Conservation (phyloP, 2,797 vertebrate species). For the Clarias platycephalus region DNA sequence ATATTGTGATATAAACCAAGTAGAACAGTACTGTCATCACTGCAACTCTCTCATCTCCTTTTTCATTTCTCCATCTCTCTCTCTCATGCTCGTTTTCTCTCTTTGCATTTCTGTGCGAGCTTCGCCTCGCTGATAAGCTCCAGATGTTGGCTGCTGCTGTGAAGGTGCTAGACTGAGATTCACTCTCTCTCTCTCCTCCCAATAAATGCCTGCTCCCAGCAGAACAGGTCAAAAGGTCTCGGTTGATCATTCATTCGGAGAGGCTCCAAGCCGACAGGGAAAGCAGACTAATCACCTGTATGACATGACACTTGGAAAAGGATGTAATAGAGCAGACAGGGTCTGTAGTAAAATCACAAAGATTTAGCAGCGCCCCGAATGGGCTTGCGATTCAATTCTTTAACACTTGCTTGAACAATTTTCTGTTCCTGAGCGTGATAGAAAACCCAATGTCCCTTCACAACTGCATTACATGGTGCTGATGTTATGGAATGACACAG, state of each 20-base stretch:
- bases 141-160: constrained; percentile 55
- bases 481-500: constrained; percentile 11
- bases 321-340: constrained; percentile 34
- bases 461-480: background rate
- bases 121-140: constrained; percentile 57
- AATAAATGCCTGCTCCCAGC: constrained; percentile 47
- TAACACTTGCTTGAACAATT: constrained; percentile 15
- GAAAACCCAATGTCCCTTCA: background rate
- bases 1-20: constrained; percentile 49
- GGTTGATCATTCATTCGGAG: constrained; percentile 44
- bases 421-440: background rate
- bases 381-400: background rate
- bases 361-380: background rate
- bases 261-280: constrained; percentile 24
- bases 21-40: constrained; percentile 41
- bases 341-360: constrained; percentile 9
- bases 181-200: constrained; percentile 40
- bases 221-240: constrained; percentile 48
- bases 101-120: constrained; percentile 35
- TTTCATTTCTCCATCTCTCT: constrained; percentile 14
- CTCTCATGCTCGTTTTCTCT: background rate
- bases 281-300: constrained; percentile 30
- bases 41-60: constrained; percentile 38
- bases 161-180: constrained; percentile 54
- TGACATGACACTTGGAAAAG: constrained; percentile 34